These are phyloP conservation scores for Lacerta viridis DNA, from an alignment of 2,797 vertebrate species.

Conservation along the genomic window DNA sequence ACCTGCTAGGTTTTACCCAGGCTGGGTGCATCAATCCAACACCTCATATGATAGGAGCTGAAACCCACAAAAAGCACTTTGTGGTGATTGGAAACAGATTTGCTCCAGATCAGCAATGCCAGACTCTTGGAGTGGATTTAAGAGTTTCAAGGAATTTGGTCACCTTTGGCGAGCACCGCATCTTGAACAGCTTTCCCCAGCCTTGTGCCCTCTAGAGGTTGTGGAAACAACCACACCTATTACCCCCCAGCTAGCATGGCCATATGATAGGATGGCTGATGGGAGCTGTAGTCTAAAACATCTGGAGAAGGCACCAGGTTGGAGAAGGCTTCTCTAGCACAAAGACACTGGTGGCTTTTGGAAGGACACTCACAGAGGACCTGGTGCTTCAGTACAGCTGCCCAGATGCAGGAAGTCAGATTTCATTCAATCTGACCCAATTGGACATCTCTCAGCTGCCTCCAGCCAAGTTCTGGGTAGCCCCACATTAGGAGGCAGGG, in stretches of 20 bases:
- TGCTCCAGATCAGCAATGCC: slow-evolving; percentile 55
- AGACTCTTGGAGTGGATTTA: slow-evolving; percentile 66
- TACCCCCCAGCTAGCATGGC: too few species aligned
- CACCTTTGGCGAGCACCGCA: slow-evolving; percentile 48
- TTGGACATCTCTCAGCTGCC: background rate
- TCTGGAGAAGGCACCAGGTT: too few species aligned
- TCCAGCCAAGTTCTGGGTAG: background rate
- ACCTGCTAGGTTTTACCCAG: slow-evolving; percentile 49
- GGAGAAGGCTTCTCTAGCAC: slow-evolving; percentile 31
- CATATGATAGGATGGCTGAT: too few species aligned
- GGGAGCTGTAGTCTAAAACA: too few species aligned
- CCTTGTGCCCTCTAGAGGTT: too few species aligned
- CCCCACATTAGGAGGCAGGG: background rate
- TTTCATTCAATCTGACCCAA: background rate
- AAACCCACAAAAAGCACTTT: slow-evolving; percentile 46
- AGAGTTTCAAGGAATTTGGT: slow-evolving; percentile 67
- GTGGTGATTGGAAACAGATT: slow-evolving; percentile 60
- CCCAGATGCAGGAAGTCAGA: slow-evolving; percentile 37
- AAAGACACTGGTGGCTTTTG: slow-evolving; percentile 18
- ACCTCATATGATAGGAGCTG: slow-evolving; percentile 51
- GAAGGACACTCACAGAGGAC: slow-evolving; percentile 43
- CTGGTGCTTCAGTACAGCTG: background rate
- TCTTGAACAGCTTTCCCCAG: slow-evolving; percentile 5
- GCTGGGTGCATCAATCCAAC: slow-evolving; percentile 47
- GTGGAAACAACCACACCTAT: too few species aligned